Evolutionary conservation across 2,888 invertebrate species (phyloP), one percentile per base, ranked within the genome.

Genomic region (Pherbina coryleti): DNA sequence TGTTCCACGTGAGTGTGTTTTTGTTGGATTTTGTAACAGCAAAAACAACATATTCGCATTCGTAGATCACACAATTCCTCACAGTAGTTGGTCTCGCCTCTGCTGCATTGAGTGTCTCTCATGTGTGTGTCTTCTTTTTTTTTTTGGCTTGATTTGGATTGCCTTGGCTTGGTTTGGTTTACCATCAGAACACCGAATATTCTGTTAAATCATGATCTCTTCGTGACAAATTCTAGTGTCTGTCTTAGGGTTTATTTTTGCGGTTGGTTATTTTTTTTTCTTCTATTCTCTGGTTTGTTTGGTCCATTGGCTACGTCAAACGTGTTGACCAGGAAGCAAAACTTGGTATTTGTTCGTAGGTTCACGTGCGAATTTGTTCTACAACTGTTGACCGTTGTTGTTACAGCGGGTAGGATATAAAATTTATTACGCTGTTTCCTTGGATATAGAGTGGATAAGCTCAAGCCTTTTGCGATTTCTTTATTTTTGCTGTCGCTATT

Each of bases 161-260:
- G 4, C 25, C 28, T 67, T 22, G 22, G 31, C 7, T 67, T 67
- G 37, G 34, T 22, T n/a, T 62, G 22, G 55, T 70, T 67, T 34
- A 67, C 37, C 19, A 11, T 44, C n/a, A n/a, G 70, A n/a, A 11
- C 53, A 25, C 19, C 25, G 49, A 34, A 53, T 22, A 34, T 79
- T 66, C 57, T 51, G 37, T 34, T 71, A 31, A 86, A 86, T 86
- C 85, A 85, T 82, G 87, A 87, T 86, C 85, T 80, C 80, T 85
- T 79, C 84, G 85, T 86, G 85, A 86, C 85, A 87, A 86, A 86
- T 87, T 86, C 87, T 85, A 82, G 84, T 84, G 85, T 84, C 86
- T 86, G 85, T 83, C 82, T 85, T 86, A 28, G 55, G 55, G 44
- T 34, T 44, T 53, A 57, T 37, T 37, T 25, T 22, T 44, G 14